Percentiles rank a stretch among this genome's conserved stretches.
Evolutionary conservation across 1,140 invertebrate genomes (phyloP).

Genomic region (Bombus waltoni): DNA sequence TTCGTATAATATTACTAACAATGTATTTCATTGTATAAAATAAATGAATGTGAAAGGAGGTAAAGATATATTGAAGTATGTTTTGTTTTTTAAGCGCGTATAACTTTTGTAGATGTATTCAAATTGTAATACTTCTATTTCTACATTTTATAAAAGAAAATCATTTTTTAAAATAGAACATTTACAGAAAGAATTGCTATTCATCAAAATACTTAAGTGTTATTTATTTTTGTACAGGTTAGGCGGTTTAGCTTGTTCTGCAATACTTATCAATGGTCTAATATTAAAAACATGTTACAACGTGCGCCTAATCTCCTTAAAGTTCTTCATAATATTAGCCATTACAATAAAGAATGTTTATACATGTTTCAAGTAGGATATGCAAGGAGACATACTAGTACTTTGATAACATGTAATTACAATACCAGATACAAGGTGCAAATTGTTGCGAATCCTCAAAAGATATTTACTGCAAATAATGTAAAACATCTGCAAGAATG

Average conservation of each 20-base stretch:
- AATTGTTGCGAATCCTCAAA: constrained; percentile 63
- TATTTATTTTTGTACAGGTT: constrained; percentile 35
- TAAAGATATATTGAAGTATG: constrained; percentile 7
- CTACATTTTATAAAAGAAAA: not conserved
- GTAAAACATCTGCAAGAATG: constrained; percentile 50
- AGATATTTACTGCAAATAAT: constrained; percentile 60
- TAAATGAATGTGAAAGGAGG: constrained; percentile 6
- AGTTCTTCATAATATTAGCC: constrained; percentile 70
- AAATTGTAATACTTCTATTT: not conserved
- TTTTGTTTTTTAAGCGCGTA: not conserved
- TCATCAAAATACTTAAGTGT: not conserved
- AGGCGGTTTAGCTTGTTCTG: not conserved
- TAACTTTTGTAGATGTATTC: not conserved
- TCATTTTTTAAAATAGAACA: too few relatives aligned
- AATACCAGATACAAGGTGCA: constrained; percentile 58
- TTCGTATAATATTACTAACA: not conserved
- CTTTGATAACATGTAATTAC: constrained; percentile 73
- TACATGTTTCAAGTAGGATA: constrained; percentile 73
- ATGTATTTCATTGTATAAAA: constrained; percentile 26
- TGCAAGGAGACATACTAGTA: constrained; percentile 71
- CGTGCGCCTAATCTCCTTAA: constrained; percentile 73
- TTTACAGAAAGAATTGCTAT: not conserved
- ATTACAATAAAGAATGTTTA: constrained; percentile 67
- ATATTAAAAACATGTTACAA: constrained; percentile 73
- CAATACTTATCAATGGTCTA: not conserved